Evolutionary conservation across 2,797 vertebrate genomes (phyloP).

Genomic region (Enteromius argenteus): DNA sequence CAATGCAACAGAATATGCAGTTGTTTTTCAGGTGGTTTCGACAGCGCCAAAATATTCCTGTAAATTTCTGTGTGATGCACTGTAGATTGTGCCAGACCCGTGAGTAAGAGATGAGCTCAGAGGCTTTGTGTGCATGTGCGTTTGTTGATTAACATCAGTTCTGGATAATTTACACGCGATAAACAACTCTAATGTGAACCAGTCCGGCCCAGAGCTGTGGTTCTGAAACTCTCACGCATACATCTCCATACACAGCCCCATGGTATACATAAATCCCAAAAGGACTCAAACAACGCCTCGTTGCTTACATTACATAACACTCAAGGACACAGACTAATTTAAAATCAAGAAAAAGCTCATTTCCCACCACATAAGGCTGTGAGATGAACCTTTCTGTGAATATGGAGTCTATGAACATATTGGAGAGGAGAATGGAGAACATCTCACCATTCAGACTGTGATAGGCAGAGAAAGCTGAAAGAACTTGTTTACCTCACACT

Average conservation of each 20-base stretch:
- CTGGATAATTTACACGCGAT: conserved; percentile 44
- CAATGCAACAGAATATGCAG: not conserved
- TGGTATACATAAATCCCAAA: conserved; percentile 18
- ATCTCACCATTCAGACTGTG: conserved; percentile 12
- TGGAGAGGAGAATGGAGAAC: not conserved
- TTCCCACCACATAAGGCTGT: not conserved
- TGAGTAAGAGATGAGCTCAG: conserved; percentile 37
- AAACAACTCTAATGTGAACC: conserved; percentile 41
- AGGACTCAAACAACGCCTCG: not conserved
- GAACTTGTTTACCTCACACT: conserved; percentile 22
- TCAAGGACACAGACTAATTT: conserved; percentile 13
- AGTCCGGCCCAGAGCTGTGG: not conserved
- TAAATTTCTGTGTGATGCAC: conserved; percentile 9
- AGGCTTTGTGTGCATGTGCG: conserved; percentile 11
- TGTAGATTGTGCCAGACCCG: not conserved
- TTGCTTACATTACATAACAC: conserved; percentile 22
- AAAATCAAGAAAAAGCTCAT: not conserved
- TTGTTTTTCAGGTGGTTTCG: not conserved
- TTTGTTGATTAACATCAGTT: conserved; percentile 31
- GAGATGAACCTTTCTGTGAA: not conserved
- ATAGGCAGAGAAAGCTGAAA: conserved; percentile 2
- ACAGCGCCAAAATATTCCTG: conserved; percentile 5
- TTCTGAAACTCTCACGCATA: conserved; percentile 18
- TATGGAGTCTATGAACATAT: not conserved
- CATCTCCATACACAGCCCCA: conserved; percentile 4